These are phyloP conservation scores for Notiomystis cincta DNA, from an alignment of 2,113 vertebrate species.

Conservation along the genomic window DNA sequence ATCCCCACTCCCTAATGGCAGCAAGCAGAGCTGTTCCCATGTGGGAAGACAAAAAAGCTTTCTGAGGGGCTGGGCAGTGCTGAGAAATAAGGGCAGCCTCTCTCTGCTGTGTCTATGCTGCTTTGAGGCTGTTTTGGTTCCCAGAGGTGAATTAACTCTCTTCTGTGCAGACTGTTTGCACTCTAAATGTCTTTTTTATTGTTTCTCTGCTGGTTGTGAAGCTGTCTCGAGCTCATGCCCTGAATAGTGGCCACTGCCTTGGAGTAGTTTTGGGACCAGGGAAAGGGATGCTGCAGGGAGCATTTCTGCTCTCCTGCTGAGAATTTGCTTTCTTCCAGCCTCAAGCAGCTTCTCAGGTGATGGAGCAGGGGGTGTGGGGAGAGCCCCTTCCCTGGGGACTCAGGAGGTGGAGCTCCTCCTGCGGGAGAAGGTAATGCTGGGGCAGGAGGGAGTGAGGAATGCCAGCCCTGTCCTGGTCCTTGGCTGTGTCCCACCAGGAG, in stretches of 20 bases:
- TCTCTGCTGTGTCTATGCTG: neutral
- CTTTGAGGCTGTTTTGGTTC: neutral
- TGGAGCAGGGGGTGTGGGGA: fast-evolving
- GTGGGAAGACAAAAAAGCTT: neutral
- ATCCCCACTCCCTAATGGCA: fast-evolving
- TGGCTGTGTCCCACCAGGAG: fast-evolving
- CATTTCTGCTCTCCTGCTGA: neutral
- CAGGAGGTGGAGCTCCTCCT: neutral
- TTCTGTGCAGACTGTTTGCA: neutral
- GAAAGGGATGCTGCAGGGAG: neutral
- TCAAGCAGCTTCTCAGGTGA: neutral
- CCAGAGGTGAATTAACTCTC: neutral
- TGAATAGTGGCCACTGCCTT: neutral
- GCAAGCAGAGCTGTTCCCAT: fast-evolving
- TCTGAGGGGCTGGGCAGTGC: neutral
- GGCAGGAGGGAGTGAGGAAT: neutral
- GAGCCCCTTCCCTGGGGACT: neutral
- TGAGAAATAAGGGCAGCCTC: neutral
- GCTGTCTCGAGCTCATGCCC: fast-evolving
- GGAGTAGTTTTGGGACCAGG: neutral
- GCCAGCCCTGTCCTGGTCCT: neutral
- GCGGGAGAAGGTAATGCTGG: conserved; percentile 48
- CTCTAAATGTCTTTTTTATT: neutral
- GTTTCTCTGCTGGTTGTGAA: neutral
- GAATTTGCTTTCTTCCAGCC: neutral